These are phyloP conservation scores for Procavia capensis DNA, from an alignment of 2,113 vertebrate genomes.

Conservation along the genomic window DNA sequence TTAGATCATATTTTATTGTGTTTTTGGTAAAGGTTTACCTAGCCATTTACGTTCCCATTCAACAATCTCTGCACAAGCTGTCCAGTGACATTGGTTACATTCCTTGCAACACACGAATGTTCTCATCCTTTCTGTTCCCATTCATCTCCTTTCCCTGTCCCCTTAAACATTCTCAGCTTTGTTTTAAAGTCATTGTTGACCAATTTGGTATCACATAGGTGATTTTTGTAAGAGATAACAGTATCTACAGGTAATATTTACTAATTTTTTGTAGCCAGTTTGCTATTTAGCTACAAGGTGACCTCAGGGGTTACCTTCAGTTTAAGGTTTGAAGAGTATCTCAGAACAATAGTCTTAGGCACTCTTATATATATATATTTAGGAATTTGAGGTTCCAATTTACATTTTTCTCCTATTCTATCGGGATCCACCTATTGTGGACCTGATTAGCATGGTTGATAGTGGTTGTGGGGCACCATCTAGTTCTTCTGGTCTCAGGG, in stretches of 20 bases:
- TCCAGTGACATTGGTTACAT: background rate
- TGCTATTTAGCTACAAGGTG: background rate
- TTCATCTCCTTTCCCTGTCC: background rate
- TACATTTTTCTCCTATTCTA: background rate
- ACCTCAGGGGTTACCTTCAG: background rate
- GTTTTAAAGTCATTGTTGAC: background rate
- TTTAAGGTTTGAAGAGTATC: background rate
- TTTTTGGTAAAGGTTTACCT: background rate
- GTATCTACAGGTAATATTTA: background rate
- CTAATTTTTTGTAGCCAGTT: background rate
- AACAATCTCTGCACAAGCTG: background rate
- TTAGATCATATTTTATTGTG: background rate
- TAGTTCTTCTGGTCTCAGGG: background rate
- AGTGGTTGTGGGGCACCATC: background rate
- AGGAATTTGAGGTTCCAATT: background rate
- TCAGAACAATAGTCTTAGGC: background rate
- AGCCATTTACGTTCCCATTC: background rate
- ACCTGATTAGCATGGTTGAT: background rate
- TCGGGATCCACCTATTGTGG: background rate
- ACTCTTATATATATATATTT: no score
- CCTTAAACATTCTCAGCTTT: background rate
- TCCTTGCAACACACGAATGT: background rate
- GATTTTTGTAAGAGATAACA: background rate
- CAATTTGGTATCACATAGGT: background rate
- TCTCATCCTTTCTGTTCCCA: background rate